phyloP scores from a whole-genome alignment of 2,113 vertebrate genomes.

The Takifugu flavidus region DNA sequence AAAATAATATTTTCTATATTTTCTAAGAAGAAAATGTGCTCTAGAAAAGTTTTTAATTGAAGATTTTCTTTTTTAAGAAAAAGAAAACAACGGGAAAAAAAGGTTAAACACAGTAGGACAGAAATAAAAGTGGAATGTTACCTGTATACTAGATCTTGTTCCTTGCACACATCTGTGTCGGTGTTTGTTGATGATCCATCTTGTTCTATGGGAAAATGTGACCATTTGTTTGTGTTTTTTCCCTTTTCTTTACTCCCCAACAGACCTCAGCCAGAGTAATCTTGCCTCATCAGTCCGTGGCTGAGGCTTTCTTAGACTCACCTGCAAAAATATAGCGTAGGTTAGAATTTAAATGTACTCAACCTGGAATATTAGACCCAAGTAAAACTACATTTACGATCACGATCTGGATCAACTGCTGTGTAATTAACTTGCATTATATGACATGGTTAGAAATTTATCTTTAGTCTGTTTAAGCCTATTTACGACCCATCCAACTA shows the following conservation, averaged over 20 bases:
- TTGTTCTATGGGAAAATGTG: slow-evolving; percentile 46
- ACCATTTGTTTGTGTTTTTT: slow-evolving; percentile 32
- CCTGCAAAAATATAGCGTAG: slow-evolving; percentile 10
- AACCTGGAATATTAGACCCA: too few species aligned
- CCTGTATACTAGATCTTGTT: slow-evolving; percentile 63
- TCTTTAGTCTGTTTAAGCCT: too few species aligned
- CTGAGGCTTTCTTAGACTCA: slow-evolving; percentile 29
- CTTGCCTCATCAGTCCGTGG: neutral
- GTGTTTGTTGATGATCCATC: slow-evolving; percentile 48
- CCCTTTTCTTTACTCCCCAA: slow-evolving; percentile 14
- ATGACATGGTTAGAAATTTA: too few species aligned
- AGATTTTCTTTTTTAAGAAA: slow-evolving; percentile 65
- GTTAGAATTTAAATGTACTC: too few species aligned
- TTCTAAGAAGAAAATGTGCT: slow-evolving; percentile 67
- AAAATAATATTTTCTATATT: slow-evolving; percentile 75
- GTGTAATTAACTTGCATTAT: too few species aligned
- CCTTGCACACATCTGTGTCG: slow-evolving; percentile 60
- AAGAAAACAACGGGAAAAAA: slow-evolving; percentile 65
- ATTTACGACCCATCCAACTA: too few species aligned
- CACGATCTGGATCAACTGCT: too few species aligned
- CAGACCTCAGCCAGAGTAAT: slow-evolving; percentile 24
- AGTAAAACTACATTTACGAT: too few species aligned
- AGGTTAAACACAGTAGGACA: slow-evolving; percentile 64
- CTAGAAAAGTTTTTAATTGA: slow-evolving; percentile 68
- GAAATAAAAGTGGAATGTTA: slow-evolving; percentile 75